Evolutionary conservation across 2,797 vertebrate genomes (phyloP), one percentile per base, ranked within the genome.

Genomic region (Centroberyx gerrardi): DNA sequence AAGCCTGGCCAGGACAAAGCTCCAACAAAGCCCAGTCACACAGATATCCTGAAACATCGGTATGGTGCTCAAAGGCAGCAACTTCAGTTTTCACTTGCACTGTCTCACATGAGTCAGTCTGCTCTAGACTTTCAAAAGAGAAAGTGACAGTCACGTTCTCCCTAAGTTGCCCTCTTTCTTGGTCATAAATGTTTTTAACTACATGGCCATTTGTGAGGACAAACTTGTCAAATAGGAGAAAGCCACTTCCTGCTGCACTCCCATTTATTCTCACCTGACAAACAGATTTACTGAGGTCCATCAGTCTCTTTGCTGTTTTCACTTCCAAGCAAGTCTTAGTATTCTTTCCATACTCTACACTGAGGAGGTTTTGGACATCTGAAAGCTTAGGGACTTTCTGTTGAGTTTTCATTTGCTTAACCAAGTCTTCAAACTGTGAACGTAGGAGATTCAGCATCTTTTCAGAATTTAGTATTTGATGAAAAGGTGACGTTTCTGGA

Each of bases 121-220:
- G 14, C 0, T 17, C 28, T 2, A 67, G 22, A 12, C 17, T 18
- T 8, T 55, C 2, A 2, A 2, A 78, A 42, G 86, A 78, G 63
- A 94, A 94, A 76, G 52, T 40, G 4, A 94, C 94, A 4, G 52
- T 79, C 2, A 92, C 76, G 22, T 22, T 22, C 15, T 46, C 38
- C 4, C 0, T 0, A 0, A 58, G 27, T 15, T 14, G 15, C 10
- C 10, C 3, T 8, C 5, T 61, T 0, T 0, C 9, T 0, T 31
- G 0, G 46, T 80, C 0, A 31, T 22, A 83, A 80, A 5, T 3
- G 0, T 27, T 0, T 1, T 0, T 0, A 22, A 93, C 0, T 0
- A 94, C 80, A 51, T 95, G 95, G 4, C 2, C 29, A 33, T 94
- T 94, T 60, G 94, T 95, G 17, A 95, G 78, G 68, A 93, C 80